These are phyloP conservation scores for Axinella damicornis DNA, from an alignment of 37 sponge, comb jelly and placozoan genomes.

Conservation along the genomic window DNA sequence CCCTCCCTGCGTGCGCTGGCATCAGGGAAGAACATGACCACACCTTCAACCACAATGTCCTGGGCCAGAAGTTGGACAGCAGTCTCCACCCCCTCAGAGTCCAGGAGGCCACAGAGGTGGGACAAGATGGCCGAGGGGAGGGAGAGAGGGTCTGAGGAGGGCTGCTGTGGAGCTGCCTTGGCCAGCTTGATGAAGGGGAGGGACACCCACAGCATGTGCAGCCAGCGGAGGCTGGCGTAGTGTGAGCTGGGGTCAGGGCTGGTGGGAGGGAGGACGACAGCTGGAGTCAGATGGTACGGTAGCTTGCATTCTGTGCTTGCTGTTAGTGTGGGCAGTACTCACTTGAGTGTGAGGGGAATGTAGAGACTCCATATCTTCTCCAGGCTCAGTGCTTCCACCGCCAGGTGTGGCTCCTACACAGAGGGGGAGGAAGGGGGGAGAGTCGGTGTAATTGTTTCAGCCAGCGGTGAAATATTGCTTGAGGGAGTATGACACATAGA, in stretches of 20 bases:
- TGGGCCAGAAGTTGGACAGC: conserved; percentile 55
- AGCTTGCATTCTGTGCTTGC: no score
- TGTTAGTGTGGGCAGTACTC: no score
- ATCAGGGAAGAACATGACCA: conserved; percentile 87
- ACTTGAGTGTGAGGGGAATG: conserved; percentile 59
- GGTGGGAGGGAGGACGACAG: neutral
- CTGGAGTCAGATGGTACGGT: no score
- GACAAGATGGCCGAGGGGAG: conserved; percentile 59
- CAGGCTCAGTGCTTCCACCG: conserved; percentile 67
- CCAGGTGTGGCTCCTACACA: conserved; percentile 71
- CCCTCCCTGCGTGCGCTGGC: conserved; percentile 65
- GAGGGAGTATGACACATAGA: no score
- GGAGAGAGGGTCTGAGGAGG: neutral
- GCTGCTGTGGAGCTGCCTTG: no score
- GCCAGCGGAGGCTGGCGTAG: conserved; percentile 35
- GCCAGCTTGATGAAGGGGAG: conserved; percentile 62
- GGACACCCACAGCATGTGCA: conserved; percentile 44
- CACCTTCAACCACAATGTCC: conserved; percentile 74
- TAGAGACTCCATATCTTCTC: conserved; percentile 87
- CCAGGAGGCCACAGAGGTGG: conserved; percentile 77
- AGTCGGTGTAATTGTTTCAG: no score
- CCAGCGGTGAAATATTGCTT: no score
- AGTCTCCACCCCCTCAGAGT: conserved; percentile 20
- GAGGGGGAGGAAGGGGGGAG: no score
- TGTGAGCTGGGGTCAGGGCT: conserved; percentile 7